A percentile compares a stretch with the other conserved stretches of the same genome.
phyloP scores from a whole-genome alignment of 2,797 vertebrate species.

The Alexandromys oeconomus region DNA sequence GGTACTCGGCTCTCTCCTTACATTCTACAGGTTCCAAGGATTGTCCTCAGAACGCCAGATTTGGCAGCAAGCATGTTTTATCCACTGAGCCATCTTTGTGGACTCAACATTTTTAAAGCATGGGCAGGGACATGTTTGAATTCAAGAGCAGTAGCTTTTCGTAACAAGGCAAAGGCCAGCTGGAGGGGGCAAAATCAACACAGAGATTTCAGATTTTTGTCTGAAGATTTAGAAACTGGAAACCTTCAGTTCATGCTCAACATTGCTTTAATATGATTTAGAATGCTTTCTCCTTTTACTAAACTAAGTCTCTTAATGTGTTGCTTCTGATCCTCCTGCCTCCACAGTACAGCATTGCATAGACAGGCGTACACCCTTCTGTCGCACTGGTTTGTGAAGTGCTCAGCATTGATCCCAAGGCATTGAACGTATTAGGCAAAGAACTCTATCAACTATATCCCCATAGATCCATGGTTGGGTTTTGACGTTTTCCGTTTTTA shows the following conservation, averaged over 20 bases:
- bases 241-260: background rate
- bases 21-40: background rate
- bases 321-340: background rate
- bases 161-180: conserved; percentile 24
- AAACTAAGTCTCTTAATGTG: background rate
- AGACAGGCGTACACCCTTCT: background rate
- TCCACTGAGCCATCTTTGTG: background rate
- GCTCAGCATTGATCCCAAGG: background rate
- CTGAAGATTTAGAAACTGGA: conserved; percentile 38
- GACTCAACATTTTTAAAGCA: conserved; percentile 13
- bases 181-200: background rate
- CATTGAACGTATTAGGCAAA: background rate
- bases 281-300: background rate
- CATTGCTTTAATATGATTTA: background rate
- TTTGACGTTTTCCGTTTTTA: background rate
- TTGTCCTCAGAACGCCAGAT: background rate
- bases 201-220: background rate
- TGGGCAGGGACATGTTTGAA: background rate
- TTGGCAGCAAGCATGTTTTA: background rate
- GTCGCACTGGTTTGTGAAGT: background rate
- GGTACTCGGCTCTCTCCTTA: background rate
- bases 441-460: background rate
- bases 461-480: background rate
- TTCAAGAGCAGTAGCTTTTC: conserved; percentile 24
- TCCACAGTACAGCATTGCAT: background rate